Percentiles rank a stretch among this genome's conserved stretches.
Evolutionary conservation across 2,888 invertebrate genomes (phyloP).

Genomic region (Cremastinae sp.): DNA sequence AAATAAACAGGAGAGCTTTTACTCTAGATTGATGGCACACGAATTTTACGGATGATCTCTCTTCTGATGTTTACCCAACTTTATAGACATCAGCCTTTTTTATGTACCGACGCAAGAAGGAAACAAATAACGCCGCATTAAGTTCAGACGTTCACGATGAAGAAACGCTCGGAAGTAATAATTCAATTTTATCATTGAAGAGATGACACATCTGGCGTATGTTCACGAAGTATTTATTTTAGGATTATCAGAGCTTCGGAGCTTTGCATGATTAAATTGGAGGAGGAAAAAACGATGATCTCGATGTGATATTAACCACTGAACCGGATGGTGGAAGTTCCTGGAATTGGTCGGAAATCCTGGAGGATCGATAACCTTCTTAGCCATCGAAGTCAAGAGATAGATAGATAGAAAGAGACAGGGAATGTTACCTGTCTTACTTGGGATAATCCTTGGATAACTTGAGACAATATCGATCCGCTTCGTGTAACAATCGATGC

Average conservation of each 20-base stretch:
- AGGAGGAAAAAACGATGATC: slow-evolving; percentile 16
- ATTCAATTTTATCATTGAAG: not conserved
- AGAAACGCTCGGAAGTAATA: not conserved
- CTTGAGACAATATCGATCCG: slow-evolving; percentile 62
- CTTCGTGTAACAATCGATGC: slow-evolving; percentile 58
- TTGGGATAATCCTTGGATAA: slow-evolving; percentile 59
- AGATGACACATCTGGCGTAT: not conserved
- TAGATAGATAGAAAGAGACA: not conserved
- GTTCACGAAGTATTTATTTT: slow-evolving; percentile 26
- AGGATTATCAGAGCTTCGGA: slow-evolving; percentile 29
- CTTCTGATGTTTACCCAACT: slow-evolving; percentile 35
- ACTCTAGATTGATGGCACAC: slow-evolving; percentile 56
- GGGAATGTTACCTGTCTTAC: slow-evolving; percentile 8
- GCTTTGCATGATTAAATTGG: not conserved
- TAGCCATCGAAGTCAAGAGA: slow-evolving; percentile 13
- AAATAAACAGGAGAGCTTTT: slow-evolving; percentile 52
- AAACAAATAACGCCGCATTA: not conserved
- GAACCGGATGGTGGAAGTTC: slow-evolving; percentile 37
- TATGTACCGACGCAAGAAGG: not conserved
- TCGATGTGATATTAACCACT: slow-evolving; percentile 50
- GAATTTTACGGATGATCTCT: slow-evolving; percentile 58
- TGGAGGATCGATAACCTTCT: slow-evolving; percentile 49
- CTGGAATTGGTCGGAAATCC: slow-evolving; percentile 50
- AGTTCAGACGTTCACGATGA: not conserved
- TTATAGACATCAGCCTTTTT: slow-evolving; percentile 23